These are phyloP conservation scores for Melipona beecheii DNA, from an alignment of 2,888 invertebrate genomes.

Conservation along the genomic window DNA sequence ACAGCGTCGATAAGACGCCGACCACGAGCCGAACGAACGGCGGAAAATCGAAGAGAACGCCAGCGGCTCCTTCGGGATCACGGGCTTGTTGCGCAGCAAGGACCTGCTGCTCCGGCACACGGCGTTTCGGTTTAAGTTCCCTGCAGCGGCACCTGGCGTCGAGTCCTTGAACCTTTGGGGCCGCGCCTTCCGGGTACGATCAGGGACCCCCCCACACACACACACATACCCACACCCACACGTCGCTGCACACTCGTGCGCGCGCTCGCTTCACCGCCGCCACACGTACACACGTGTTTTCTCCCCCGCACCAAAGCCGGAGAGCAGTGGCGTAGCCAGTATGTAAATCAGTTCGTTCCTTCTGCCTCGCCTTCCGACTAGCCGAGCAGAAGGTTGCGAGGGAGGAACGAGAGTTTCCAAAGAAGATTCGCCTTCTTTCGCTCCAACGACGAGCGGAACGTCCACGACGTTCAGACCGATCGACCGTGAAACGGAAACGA, in stretches of 20 bases:
- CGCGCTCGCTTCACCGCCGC: slow-evolving; percentile 29
- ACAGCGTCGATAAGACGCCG: slow-evolving; percentile 54
- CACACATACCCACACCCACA: slow-evolving; percentile 64
- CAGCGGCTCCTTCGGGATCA: slow-evolving; percentile 43
- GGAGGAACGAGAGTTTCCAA: slow-evolving; percentile 50
- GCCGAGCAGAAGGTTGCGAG: slow-evolving; percentile 39
- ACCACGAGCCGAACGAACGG: slow-evolving; percentile 25
- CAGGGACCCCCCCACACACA: slow-evolving; percentile 69
- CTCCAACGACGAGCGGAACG: slow-evolving; percentile 53
- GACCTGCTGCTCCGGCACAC: slow-evolving; percentile 74
- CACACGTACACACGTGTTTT: slow-evolving; percentile 62
- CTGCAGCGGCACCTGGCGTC: slow-evolving; percentile 81
- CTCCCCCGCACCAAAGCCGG: slow-evolving; percentile 74
- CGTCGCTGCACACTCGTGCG: slow-evolving; percentile 29
- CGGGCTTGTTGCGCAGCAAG: slow-evolving; percentile 33
- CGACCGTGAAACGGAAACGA: slow-evolving; percentile 39
- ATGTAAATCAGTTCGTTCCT: slow-evolving; percentile 79
- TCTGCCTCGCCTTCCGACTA: slow-evolving; percentile 54
- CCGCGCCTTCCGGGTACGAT: slow-evolving; percentile 80
- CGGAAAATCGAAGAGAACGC: slow-evolving; percentile 51
- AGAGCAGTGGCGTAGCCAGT: slow-evolving; percentile 79
- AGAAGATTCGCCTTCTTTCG: slow-evolving; percentile 60
- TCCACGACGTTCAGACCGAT: slow-evolving; percentile 23
- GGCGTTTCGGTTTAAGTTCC: slow-evolving; percentile 77
- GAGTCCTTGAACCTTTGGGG: slow-evolving; percentile 79